phyloP scores from a whole-genome alignment of 2,113 vertebrate species.

The Ursus arctos region DNA sequence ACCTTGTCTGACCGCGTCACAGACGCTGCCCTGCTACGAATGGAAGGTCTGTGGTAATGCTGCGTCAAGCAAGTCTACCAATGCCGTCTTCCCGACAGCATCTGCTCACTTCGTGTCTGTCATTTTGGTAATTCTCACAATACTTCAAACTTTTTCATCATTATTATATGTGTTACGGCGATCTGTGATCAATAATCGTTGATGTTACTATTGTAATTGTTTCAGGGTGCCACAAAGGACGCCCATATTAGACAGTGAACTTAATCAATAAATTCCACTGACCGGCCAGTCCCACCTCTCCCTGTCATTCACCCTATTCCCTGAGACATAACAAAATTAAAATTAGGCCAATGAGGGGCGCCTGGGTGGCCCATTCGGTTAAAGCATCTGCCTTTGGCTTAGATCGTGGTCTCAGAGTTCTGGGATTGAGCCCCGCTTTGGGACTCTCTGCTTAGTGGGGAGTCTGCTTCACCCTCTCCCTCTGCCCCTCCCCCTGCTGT shows the following conservation, averaged over 20 bases:
- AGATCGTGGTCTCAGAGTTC: not conserved
- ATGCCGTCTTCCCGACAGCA: not conserved
- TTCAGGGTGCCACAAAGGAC: not conserved
- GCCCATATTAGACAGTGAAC: not conserved
- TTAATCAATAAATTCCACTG: not conserved
- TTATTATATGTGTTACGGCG: not conserved
- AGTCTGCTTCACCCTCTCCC: not conserved
- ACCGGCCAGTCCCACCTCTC: not conserved
- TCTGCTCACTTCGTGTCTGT: not conserved
- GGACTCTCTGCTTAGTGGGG: not conserved
- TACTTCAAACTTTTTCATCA: not conserved
- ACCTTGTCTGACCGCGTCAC: not conserved
- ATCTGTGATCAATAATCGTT: not conserved
- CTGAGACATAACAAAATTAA: not conserved
- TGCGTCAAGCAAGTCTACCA: not conserved
- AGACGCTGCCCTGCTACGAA: not conserved
- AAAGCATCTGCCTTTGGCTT: not conserved
- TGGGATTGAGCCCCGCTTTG: too few relatives aligned
- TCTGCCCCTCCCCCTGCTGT: not conserved
- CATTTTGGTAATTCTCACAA: not conserved
- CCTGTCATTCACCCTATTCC: not conserved
- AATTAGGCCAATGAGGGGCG: not conserved
- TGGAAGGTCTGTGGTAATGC: not conserved
- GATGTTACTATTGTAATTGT: not conserved
- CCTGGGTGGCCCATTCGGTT: not conserved